These are phyloP conservation scores for Mythimna albipuncta DNA, from an alignment of 2,888 invertebrate species.

Conservation along the genomic window DNA sequence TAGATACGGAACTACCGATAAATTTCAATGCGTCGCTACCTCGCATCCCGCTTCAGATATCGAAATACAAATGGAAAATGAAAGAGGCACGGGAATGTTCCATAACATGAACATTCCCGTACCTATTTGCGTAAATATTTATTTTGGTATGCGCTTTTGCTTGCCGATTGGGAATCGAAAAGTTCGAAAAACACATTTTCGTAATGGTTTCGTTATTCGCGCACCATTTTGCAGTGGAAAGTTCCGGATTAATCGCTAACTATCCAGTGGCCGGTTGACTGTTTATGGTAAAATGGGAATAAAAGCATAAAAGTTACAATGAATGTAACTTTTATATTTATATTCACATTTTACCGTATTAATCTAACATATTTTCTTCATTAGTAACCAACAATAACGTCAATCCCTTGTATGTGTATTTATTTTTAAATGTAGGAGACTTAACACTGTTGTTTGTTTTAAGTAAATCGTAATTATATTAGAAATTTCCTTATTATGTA, in stretches of 20 bases:
- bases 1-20: conserved; percentile 16
- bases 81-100: no score
- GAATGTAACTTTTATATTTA: no score
- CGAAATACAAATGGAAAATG: conserved; percentile 43
- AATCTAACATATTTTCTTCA: conserved; percentile 40
- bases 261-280: conserved; percentile 19
- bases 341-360: neutral
- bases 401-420: neutral
- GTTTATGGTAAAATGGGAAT: conserved; percentile 32
- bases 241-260: conserved; percentile 9
- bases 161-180: conserved; percentile 44
- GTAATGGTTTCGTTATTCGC: conserved; percentile 25
- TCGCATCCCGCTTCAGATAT: conserved; percentile 28
- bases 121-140: conserved; percentile 44
- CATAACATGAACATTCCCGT: no score
- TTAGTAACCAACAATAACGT: conserved; percentile 12
- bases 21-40: conserved; percentile 26
- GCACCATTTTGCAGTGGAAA: conserved; percentile 32
- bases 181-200: conserved; percentile 48
- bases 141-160: conserved; percentile 41
- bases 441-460: conserved; percentile 5
- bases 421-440: conserved; percentile 21
- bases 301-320: conserved; percentile 35
- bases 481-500: conserved; percentile 22
- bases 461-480: neutral